Evolutionary conservation across 2,113 vertebrate species (phyloP).

Genomic region (Synodontis membranacea): DNA sequence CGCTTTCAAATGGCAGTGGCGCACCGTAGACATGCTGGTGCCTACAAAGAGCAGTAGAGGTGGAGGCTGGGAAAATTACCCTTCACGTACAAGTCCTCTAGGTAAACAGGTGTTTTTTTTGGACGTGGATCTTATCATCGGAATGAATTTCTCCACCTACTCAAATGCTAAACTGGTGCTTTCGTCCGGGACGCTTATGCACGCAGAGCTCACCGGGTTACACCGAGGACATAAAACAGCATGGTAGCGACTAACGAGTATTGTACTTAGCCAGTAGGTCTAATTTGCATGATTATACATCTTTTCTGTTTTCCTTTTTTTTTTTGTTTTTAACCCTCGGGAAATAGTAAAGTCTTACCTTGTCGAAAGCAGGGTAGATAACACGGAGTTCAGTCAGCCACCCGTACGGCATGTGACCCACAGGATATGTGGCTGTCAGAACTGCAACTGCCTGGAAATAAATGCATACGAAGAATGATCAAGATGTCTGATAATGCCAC

Average conservation of each 20-base stretch:
- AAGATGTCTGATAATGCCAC: background rate
- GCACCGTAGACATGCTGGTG: slow-evolving; percentile 36
- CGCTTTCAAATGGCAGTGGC: background rate
- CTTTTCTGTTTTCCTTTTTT: background rate
- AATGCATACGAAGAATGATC: slow-evolving; percentile 16
- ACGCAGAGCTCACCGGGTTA: background rate
- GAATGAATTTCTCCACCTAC: slow-evolving; percentile 11
- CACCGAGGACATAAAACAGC: background rate
- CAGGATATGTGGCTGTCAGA: slow-evolving; percentile 86
- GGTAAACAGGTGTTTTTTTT: slow-evolving; percentile 1
- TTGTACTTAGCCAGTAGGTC: background rate
- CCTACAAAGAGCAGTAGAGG: slow-evolving; percentile 18
- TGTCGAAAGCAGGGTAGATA: slow-evolving; percentile 88
- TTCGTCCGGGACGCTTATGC: background rate
- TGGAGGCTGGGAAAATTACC: slow-evolving; percentile 36
- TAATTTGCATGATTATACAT: background rate
- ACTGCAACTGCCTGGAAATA: slow-evolving; percentile 81
- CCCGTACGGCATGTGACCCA: slow-evolving; percentile 90
- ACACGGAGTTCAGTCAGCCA: slow-evolving; percentile 90
- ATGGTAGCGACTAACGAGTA: no score
- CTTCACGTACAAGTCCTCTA: background rate
- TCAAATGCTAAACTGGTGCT: background rate
- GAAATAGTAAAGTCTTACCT: slow-evolving; percentile 70
- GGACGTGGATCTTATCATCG: background rate
- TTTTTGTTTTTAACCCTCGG: background rate